Base-by-base conservation (phyloP, 2,797 vertebrate genomes). In the Mus spretus region DNA sequence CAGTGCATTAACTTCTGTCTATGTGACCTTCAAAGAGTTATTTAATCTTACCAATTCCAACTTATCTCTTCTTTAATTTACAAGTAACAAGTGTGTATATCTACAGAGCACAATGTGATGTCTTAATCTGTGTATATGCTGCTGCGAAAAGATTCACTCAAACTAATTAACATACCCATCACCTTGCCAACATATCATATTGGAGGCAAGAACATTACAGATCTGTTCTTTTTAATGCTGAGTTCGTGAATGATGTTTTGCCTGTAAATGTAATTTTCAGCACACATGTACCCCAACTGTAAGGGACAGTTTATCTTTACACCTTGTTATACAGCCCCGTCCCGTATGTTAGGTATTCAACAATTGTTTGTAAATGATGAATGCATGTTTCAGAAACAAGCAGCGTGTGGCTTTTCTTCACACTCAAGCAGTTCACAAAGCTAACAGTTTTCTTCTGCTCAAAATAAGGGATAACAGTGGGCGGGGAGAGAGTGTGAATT, bases 361-460 rank as follows among this genome's bases (percentile, higher is more conserved):
- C 82, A 93, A 61, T 86, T 81, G n/a, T 93, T 83, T 92, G 40
- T 50, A 70, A 65, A 26, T 50, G n/a, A 53, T 87, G 83, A 89
- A 61, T 94, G 67, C 28, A 26, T 92, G 53, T 80, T 89, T 22
- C 26, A 3, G 81, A 94, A 94, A 61, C 59, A 34, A 14, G 17
- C 80, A 87, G 70, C 70, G n/a, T 86, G 89, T 44, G 70, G 10
- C 63, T 89, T 79, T 17, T 92, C 53, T 82, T 95, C 37, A 87
- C 74, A 89, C 19, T 72, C 57, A n/a, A 50, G 55, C 53, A 72
- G 31, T 70, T 40, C 90, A 13, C 59, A 77, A 1, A 91, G 65
- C 89, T 94, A 89, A 72, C 74, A 72, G 12, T 91, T 95, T 95
- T 74, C 79, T 55, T 93, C 0, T 84, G 85, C 86, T 95, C 50